Evolutionary conservation across 2,888 invertebrate species (phyloP).

Genomic region (Petrolisthes cinctipes): DNA sequence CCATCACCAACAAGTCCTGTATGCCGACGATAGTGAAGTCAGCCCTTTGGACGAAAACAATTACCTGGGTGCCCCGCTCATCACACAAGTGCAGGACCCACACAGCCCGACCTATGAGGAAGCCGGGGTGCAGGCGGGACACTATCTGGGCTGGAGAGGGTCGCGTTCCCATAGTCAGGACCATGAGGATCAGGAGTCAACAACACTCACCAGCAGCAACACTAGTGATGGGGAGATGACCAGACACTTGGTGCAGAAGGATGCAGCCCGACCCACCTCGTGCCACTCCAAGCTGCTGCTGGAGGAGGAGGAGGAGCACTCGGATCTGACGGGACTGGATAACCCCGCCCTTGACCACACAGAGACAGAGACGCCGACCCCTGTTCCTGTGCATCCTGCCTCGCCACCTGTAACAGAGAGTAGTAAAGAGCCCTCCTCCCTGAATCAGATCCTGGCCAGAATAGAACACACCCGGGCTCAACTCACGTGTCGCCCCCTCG

Average conservation of each 20-base stretch:
- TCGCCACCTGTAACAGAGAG: neutral
- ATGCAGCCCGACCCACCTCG: neutral
- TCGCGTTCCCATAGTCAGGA: neutral
- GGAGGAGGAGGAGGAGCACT: neutral
- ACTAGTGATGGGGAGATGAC: neutral
- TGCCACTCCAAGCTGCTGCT: slow-evolving; percentile 7
- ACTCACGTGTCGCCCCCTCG: neutral
- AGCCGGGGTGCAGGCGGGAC: slow-evolving; percentile 26
- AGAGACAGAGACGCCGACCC: neutral
- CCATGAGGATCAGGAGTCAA: neutral
- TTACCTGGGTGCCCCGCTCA: neutral
- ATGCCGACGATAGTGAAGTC: neutral
- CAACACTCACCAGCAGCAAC: neutral
- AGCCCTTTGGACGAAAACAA: neutral
- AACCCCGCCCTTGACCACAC: slow-evolving; percentile 42
- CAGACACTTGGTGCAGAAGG: too few species aligned
- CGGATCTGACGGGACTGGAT: slow-evolving; percentile 34
- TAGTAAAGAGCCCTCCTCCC: neutral
- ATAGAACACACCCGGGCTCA: slow-evolving; percentile 30
- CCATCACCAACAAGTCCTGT: neutral
- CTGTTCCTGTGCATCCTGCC: neutral
- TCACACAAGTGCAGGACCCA: neutral
- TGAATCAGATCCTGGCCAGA: slow-evolving; percentile 32
- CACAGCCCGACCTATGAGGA: slow-evolving; percentile 31
- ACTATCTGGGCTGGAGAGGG: slow-evolving; percentile 5